Evolutionary conservation across 2,797 vertebrate species (phyloP).

Genomic region (Serranus cabrilla): DNA sequence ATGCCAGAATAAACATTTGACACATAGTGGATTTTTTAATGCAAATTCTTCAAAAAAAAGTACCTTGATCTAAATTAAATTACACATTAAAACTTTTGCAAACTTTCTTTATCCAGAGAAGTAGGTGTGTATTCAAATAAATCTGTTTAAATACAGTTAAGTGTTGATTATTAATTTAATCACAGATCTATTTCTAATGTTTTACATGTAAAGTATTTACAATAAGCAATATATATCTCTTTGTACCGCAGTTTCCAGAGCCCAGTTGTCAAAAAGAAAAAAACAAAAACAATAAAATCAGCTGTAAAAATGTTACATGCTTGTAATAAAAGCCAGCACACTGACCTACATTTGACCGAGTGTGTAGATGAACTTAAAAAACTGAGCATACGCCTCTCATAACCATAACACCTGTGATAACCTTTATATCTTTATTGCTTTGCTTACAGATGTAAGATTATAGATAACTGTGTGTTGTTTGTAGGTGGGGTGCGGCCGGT

Average conservation of each 20-base stretch:
- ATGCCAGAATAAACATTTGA: neutral
- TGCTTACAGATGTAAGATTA: neutral
- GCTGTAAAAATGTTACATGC: neutral
- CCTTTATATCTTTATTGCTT: constrained; percentile 26
- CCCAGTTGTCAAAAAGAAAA: neutral
- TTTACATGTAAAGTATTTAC: too few species aligned
- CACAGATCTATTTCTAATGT: too few species aligned
- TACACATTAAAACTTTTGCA: neutral
- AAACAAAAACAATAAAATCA: neutral
- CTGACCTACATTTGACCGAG: neutral
- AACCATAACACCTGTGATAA: neutral
- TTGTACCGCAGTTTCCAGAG: neutral
- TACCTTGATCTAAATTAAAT: neutral
- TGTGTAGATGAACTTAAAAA: constrained; percentile 4
- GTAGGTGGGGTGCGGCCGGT: constrained; percentile 82
- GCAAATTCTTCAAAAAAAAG: neutral
- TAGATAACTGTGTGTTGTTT: constrained; percentile 27
- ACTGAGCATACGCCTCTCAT: neutral
- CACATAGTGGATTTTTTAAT: neutral
- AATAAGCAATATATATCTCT: too few species aligned
- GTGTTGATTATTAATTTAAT: too few species aligned
- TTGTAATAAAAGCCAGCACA: neutral
- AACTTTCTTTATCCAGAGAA: neutral
- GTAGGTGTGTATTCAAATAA: neutral
- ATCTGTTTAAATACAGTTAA: too few species aligned